Evolutionary conservation across 1,140 invertebrate species (phyloP), one percentile per base, ranked within the genome.

Genomic region (Diprion similis): DNA sequence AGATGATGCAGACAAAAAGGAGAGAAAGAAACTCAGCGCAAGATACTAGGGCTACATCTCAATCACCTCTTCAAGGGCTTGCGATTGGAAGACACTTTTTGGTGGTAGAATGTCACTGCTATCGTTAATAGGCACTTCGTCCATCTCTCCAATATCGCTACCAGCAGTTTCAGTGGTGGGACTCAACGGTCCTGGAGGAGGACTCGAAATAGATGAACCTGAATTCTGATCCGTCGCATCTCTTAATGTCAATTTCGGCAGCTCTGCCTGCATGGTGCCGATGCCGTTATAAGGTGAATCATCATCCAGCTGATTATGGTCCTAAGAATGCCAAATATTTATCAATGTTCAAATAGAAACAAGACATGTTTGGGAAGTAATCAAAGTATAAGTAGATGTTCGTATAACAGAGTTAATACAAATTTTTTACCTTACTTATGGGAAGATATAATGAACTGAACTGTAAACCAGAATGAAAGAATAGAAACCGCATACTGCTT

Each of bases 101-200:
- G 73, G 75, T 9, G 76, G 51, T 24, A 1, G 72, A 71, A 18
- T 86, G 82, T 51, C 70, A 51, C 69, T 68, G 66, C 82, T 78
- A 78, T 88, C 84, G 72, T 87, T 88, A 64, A 88, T 88, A 8
- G 87, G 87, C 73, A 88, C 85, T 77, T 88, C 86, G 46, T 88
- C 86, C 19, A 88, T 79, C 76, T 88, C 86, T 13, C 79, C 85
- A 73, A 86, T 85, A 48, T 88, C 86, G 71, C 78, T 81, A 67
- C 78, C 78, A 48, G 82, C 80, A 37, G 79, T 73, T 68, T 81
- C 81, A 24, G 85, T 74, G 0, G 82, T 83, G n/a, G 85, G 82
- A 71, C 81, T 87, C 46, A 88, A 71, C 9, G 84, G 85, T 72
- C 84, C 84, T 18, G 82, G 81, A 24, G 78, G 81, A 70, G 85